Conservation (phyloP, 2,888 invertebrate species). For the Trissolcus brochymenae region DNA sequence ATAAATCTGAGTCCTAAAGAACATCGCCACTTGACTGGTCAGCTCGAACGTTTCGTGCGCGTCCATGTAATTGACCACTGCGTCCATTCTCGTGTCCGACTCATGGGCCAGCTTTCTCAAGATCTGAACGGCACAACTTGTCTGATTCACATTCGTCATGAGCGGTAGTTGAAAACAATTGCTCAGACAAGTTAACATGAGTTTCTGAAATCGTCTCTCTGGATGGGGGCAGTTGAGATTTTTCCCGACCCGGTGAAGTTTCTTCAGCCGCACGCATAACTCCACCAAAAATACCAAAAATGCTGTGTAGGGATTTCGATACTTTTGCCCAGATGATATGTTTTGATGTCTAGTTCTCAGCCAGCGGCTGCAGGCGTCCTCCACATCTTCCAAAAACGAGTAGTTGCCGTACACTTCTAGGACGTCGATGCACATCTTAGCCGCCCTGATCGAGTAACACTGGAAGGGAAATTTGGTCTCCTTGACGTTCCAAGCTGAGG, state of each 20-base stretch:
- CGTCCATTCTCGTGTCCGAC: background rate
- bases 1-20: background rate
- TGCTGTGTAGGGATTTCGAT: background rate
- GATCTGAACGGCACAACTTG: background rate
- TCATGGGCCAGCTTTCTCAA: background rate
- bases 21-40: background rate
- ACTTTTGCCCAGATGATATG: background rate
- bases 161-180: background rate
- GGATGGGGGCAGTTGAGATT: background rate
- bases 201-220: background rate
- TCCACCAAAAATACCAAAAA: constrained; percentile 14
- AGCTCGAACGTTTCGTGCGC: background rate
- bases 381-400: background rate
- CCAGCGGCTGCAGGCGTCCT: constrained; percentile 3
- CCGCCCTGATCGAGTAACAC: constrained; percentile 19
- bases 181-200: background rate
- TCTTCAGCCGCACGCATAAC: constrained; percentile 6
- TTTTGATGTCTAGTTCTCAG: background rate
- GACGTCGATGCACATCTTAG: constrained; percentile 7
- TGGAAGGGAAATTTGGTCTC: constrained; percentile 10
- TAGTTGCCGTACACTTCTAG: background rate
- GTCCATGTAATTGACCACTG: background rate
- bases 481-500: constrained; percentile 14
- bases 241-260: background rate
- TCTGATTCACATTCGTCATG: background rate